Base-by-base conservation (phyloP, 2,797 vertebrate genomes). In the Silurus lanzhouensis region DNA sequence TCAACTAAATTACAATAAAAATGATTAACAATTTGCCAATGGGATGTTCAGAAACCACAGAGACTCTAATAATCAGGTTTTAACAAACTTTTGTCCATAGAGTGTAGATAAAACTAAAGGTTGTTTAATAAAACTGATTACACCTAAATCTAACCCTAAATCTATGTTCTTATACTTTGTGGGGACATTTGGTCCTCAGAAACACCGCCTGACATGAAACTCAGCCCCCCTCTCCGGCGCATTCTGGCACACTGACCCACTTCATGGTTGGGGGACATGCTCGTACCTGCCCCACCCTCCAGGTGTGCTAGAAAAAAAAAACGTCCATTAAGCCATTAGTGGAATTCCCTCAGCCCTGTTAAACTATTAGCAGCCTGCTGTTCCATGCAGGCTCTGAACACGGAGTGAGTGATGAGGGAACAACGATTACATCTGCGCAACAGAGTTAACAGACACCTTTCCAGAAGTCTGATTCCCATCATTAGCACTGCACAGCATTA, bases 241-340 rank as follows among this genome's bases (percentile, higher is more conserved):
- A 27, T 63, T 58, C 76, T 87, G 86, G 71, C 89, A 88, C 84
- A 85, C 71, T 90, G 88, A 90, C 86, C 84, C 63, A 87, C 31
- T 90, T 87, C 81, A 25, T 38, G 85, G 81, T 67, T 72, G 80
- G 1, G 64, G 44, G 20, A 74, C 83, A 20, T 67, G 89, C 64
- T 75, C 46, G 31, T 85, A 61, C 86, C n/a, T 85, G 88, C 63
- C 22, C 20, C 13, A 44, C 19, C n/a, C 75, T 75, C 79, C 82
- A 87, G 86, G 86, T 85, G 83, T 74, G 58, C 31, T 7, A 52
- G 48, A 10, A 10, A 52, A 71, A 75, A 19, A 52, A 61, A 82
- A n/a, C 25, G 15, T 82, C 57, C 64, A 52, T 67, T 60, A 57
- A 52, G 7, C 38, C 71, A 82, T 68, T 57, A 46, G 46, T 38